Conservation (phyloP, 2,113 vertebrate species). For the Muntiacus muntjak region DNA sequence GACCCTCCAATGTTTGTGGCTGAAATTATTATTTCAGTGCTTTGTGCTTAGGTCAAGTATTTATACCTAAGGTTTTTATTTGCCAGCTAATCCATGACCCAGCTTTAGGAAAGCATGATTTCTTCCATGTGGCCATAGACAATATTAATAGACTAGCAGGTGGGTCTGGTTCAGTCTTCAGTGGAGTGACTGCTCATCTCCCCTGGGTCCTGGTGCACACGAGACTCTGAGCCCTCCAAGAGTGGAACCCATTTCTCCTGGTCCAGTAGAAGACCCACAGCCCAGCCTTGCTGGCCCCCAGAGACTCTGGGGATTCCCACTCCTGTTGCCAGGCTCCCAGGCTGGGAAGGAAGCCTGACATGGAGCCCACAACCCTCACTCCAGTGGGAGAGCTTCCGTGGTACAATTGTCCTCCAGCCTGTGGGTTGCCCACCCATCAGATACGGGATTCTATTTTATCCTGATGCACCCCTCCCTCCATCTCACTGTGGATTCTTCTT, state of each 20-base stretch:
- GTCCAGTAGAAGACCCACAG: background rate
- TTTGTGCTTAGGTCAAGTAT: constrained; percentile 51
- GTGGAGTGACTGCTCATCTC: background rate
- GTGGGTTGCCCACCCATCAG: background rate
- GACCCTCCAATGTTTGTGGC: background rate
- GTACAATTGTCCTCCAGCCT: background rate
- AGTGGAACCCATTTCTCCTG: background rate
- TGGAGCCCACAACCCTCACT: background rate
- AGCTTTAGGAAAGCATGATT: constrained; percentile 39
- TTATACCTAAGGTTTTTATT: constrained; percentile 54
- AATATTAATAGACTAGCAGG: background rate
- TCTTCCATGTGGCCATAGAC: constrained; percentile 29
- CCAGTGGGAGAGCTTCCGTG: background rate
- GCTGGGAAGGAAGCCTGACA: background rate
- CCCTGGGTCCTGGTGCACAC: background rate
- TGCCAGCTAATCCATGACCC: constrained; percentile 55
- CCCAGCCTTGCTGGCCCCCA: background rate
- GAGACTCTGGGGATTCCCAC: background rate
- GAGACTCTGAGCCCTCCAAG: background rate
- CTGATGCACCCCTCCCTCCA: background rate
- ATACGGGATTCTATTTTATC: background rate
- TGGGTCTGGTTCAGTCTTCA: background rate
- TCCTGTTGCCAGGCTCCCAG: background rate
- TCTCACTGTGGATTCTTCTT: background rate
- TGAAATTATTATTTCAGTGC: constrained; percentile 51